Conservation (phyloP, 2,113 vertebrate species). For the Carassius gibelio region DNA sequence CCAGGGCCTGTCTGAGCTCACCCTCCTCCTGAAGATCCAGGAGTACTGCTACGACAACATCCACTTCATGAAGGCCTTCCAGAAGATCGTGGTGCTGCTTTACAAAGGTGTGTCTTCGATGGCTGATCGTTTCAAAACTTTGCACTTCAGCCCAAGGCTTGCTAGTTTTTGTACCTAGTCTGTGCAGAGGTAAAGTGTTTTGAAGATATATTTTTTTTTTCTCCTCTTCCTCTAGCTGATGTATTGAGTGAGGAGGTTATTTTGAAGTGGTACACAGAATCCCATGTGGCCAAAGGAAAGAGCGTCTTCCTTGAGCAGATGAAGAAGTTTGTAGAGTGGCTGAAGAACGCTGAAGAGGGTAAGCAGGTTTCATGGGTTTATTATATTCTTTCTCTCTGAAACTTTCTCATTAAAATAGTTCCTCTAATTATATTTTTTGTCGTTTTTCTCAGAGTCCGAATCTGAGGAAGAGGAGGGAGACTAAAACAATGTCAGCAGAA, state of each 20-base stretch:
- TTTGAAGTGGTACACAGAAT: constrained; percentile 96
- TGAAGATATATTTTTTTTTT: not conserved
- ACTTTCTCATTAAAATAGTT: not conserved
- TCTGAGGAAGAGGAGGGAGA: constrained; percentile 96
- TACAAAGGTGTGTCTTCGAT: constrained; percentile 85
- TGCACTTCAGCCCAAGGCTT: not conserved
- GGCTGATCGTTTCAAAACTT: not conserved
- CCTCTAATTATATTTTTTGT: not conserved
- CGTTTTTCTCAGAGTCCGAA: constrained; percentile 83
- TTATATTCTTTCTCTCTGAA: not conserved
- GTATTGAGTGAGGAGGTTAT: constrained; percentile 98
- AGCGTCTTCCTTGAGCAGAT: constrained; percentile 98
- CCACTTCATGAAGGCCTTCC: constrained; percentile 99
- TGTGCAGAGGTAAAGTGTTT: not conserved
- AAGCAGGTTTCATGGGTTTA: constrained; percentile 27
- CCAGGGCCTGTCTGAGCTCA: constrained; percentile 97
- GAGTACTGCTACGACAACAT: constrained; percentile 99
- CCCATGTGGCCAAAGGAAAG: constrained; percentile 91
- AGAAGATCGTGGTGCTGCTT: constrained; percentile 99
- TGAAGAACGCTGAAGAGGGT: constrained; percentile 99
- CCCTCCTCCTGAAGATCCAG: constrained; percentile 97
- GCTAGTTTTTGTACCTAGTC: not conserved
- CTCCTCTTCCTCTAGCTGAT: constrained; percentile 80
- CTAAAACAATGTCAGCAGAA: constrained; percentile 79
- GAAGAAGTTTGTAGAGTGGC: constrained; percentile 99